A percentile compares a stretch with the other conserved stretches of the same genome.
Evolutionary conservation across 2,113 vertebrate genomes (phyloP).

Genomic region (Oncorhynchus keta): DNA sequence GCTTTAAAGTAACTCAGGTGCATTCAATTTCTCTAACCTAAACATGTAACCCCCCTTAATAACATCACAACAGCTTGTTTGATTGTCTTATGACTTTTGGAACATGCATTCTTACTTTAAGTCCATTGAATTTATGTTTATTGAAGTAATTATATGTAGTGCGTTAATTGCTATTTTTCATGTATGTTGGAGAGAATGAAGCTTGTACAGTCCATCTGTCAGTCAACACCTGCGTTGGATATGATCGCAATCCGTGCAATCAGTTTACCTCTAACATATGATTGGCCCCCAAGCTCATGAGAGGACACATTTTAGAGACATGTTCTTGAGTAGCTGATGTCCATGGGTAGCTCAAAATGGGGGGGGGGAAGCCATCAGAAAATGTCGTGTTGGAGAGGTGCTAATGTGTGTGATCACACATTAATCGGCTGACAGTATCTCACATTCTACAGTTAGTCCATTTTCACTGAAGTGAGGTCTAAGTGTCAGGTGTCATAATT

Average conservation of each 20-base stretch:
- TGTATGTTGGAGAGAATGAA: no score
- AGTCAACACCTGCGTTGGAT: no score
- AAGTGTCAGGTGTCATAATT: constrained; percentile 82
- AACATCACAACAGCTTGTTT: no score
- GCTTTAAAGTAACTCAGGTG: not conserved
- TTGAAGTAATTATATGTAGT: no score
- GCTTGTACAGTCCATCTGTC: no score
- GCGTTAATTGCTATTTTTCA: no score
- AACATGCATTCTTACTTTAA: no score
- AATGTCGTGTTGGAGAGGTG: constrained; percentile 59
- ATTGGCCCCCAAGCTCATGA: constrained; percentile 33
- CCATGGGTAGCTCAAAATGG: constrained; percentile 41
- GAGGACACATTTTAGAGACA: constrained; percentile 35
- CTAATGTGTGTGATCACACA: constrained; percentile 74
- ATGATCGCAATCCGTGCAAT: no score
- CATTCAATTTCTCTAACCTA: not conserved
- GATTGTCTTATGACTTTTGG: no score
- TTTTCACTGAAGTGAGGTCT: constrained; percentile 75
- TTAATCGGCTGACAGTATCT: constrained; percentile 76
- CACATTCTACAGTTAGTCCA: constrained; percentile 72
- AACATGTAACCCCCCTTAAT: no score
- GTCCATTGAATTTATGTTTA: no score
- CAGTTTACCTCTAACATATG: no score
- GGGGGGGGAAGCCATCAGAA: constrained; percentile 34
- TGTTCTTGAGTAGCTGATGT: constrained; percentile 21